Percentiles rank a stretch among this genome's conserved stretches.
Conservation (phyloP, 2,797 vertebrate species). For the Hybognathus amarus region DNA sequence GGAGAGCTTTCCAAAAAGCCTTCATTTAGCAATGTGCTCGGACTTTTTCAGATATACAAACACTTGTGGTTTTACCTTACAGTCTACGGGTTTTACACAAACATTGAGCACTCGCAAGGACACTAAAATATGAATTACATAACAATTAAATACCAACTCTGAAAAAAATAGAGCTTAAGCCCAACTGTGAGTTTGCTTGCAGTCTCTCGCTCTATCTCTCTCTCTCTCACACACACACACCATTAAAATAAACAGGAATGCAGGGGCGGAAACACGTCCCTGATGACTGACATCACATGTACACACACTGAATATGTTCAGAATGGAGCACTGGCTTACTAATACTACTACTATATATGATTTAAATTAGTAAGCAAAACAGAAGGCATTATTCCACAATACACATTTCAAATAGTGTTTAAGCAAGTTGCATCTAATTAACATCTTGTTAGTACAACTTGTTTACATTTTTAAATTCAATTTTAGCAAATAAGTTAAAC, state of each 20-base stretch:
- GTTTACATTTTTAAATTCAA: neutral
- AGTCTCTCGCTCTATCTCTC: too few species aligned
- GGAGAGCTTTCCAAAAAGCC: slow-evolving; percentile 70
- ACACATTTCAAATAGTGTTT: neutral
- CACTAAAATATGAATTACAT: slow-evolving; percentile 5
- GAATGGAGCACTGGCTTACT: neutral
- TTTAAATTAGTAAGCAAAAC: neutral
- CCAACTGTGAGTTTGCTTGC: neutral
- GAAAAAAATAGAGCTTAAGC: slow-evolving; percentile 46
- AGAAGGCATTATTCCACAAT: neutral
- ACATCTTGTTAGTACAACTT: neutral
- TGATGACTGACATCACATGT: slow-evolving; percentile 3
- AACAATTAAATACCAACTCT: slow-evolving; percentile 29
- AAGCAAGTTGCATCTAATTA: neutral
- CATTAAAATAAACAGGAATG: slow-evolving; percentile 36
- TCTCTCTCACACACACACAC: neutral
- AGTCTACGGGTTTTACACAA: slow-evolving; percentile 48
- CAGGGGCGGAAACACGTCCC: slow-evolving; percentile 25
- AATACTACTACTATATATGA: neutral
- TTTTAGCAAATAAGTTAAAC: neutral
- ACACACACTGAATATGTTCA: slow-evolving; percentile 10
- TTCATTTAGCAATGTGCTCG: slow-evolving; percentile 29
- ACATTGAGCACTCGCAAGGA: slow-evolving; percentile 21
- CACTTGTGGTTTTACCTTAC: slow-evolving; percentile 48
- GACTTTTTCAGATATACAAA: slow-evolving; percentile 48